Conservation (phyloP, 37 sponge, comb jelly and placozoan genomes). For the Chondrilla cf. caribensis region DNA sequence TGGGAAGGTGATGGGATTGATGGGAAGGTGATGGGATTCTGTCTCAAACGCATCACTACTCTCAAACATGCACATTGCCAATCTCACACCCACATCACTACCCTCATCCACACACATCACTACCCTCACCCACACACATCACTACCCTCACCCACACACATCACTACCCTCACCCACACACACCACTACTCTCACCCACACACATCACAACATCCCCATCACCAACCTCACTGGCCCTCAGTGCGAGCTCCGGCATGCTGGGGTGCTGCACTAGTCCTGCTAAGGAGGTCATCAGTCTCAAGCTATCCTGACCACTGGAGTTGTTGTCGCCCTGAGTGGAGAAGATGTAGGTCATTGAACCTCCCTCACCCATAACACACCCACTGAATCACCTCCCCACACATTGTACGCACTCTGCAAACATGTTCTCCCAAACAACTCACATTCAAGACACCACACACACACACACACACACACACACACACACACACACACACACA, state of each 20-base stretch:
- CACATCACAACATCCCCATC: neutral
- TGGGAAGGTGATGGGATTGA: too few species aligned
- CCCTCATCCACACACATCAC: neutral
- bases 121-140: neutral
- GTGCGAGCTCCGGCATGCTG: conserved; percentile 49
- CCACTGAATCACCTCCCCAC: too few species aligned
- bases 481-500: too few species aligned
- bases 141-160: neutral
- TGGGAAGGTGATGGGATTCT: too few species aligned
- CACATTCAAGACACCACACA: too few species aligned
- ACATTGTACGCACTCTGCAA: neutral
- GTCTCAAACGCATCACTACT: too few species aligned
- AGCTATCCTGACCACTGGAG: conserved; percentile 36
- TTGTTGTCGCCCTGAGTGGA: conserved; percentile 15
- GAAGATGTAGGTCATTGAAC: too few species aligned
- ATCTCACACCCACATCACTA: neutral
- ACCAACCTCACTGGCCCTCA: conserved; percentile 53
- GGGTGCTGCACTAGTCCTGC: conserved; percentile 71
- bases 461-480: too few species aligned
- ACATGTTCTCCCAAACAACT: too few species aligned
- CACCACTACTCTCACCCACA: too few species aligned
- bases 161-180: neutral
- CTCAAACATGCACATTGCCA: too few species aligned
- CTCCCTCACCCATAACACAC: too few species aligned
- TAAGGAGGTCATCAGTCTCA: conserved; percentile 66